phyloP scores from a whole-genome alignment of 1,140 invertebrate species.

The Heliconius congener region DNA sequence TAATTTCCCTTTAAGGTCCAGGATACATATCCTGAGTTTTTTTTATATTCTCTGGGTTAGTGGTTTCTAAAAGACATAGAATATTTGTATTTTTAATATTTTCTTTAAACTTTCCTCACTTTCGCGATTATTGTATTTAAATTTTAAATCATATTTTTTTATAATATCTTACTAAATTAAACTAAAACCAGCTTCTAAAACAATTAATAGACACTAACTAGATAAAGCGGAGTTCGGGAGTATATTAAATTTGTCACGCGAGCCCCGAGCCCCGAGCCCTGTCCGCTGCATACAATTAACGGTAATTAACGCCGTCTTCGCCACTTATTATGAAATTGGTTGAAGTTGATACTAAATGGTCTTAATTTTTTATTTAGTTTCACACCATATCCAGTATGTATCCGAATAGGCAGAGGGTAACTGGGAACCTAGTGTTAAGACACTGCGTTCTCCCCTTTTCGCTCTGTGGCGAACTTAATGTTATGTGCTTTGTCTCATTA shows the following conservation, averaged over 20 bases:
- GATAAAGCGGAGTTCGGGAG: slow-evolving; percentile 8
- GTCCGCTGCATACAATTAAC: slow-evolving; percentile 40
- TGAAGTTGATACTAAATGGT: not conserved
- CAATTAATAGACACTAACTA: not conserved
- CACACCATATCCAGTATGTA: not conserved
- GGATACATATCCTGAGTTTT: too few species aligned
- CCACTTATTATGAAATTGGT: not conserved
- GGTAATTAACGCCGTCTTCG: slow-evolving; percentile 31
- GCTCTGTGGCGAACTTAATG: too few species aligned
- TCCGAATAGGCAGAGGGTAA: not conserved
- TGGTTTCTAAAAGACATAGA: too few species aligned
- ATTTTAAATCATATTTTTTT: too few species aligned
- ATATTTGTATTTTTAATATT: too few species aligned
- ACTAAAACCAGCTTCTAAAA: not conserved
- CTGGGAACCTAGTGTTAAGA: not conserved
- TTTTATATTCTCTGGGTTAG: too few species aligned
- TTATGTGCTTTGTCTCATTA: too few species aligned
- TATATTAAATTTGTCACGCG: slow-evolving; percentile 26
- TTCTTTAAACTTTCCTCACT: too few species aligned
- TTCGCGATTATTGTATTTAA: too few species aligned
- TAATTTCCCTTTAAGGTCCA: too few species aligned
- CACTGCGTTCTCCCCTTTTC: not conserved
- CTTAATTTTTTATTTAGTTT: not conserved
- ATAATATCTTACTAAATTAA: not conserved
- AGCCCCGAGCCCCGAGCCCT: slow-evolving; percentile 13